Evolutionary conservation across 2,113 vertebrate genomes (phyloP).

Genomic region (Hippoglossus stenolepis): DNA sequence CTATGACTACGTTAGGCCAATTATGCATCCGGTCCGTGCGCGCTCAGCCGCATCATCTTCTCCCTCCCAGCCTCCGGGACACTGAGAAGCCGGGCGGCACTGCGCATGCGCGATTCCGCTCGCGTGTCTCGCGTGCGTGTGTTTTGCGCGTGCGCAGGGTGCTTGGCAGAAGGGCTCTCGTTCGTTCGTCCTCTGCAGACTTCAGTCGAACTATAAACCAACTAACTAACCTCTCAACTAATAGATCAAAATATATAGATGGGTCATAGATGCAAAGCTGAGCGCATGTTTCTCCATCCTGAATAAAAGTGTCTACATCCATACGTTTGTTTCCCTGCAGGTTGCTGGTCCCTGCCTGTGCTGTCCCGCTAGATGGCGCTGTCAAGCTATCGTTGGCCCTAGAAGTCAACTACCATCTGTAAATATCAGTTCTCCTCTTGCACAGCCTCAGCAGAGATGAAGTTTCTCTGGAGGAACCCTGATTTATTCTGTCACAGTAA

Average conservation of each 20-base stretch:
- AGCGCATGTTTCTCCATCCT: neutral
- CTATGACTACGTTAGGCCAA: slow-evolving; percentile 50
- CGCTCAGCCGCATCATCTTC: slow-evolving; percentile 71
- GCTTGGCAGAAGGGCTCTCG: neutral
- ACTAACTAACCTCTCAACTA: too few relatives aligned
- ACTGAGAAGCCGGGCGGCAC: slow-evolving; percentile 29
- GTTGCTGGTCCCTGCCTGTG: neutral
- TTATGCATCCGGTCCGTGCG: slow-evolving; percentile 61
- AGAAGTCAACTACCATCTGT: neutral
- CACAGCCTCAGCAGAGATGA: neutral
- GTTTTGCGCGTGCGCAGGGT: neutral
- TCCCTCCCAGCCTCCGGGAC: slow-evolving; percentile 57
- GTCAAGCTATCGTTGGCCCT: neutral
- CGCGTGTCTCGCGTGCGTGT: neutral
- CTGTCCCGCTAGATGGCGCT: slow-evolving; percentile 58
- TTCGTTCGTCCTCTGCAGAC: neutral
- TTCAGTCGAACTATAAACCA: too few relatives aligned
- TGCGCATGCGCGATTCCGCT: slow-evolving; percentile 72
- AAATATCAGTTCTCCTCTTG: neutral
- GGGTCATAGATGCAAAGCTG: neutral
- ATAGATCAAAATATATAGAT: neutral
- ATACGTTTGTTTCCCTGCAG: neutral
- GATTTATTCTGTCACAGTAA: neutral
- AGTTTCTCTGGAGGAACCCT: slow-evolving; percentile 5
- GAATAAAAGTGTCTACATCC: neutral